phyloP scores from a whole-genome alignment of 2,888 invertebrate genomes.

The Oeneis ivallda region DNA sequence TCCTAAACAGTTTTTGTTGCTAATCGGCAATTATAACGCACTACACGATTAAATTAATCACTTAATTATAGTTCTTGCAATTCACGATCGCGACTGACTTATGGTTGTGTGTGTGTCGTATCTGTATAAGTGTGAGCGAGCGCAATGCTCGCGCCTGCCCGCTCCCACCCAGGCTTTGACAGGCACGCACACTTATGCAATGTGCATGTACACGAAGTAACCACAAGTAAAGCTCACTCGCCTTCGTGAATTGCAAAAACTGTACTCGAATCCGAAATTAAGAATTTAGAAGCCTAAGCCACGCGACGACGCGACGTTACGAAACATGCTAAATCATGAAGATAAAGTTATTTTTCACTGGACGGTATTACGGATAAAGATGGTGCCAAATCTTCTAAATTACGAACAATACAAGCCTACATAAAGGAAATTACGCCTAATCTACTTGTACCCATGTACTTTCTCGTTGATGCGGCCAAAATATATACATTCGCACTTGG shows the following conservation, averaged over 20 bases:
- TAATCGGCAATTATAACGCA: not conserved
- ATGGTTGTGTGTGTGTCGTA: too few relatives aligned
- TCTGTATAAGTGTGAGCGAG: too few relatives aligned
- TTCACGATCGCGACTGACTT: too few relatives aligned
- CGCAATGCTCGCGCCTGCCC: too few relatives aligned
- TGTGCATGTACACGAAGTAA: too few relatives aligned
- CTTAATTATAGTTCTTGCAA: too few relatives aligned
- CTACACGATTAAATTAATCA: not conserved
- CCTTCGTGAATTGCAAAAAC: too few relatives aligned
- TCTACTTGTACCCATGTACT: constrained; percentile 44
- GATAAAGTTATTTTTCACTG: constrained; percentile 58
- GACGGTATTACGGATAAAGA: constrained; percentile 73
- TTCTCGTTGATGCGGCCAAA: constrained; percentile 68
- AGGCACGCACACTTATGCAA: too few relatives aligned
- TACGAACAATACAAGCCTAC: constrained; percentile 50
- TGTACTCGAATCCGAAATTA: not conserved
- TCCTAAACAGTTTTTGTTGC: not conserved
- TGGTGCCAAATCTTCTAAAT: constrained; percentile 59
- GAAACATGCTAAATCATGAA: constrained; percentile 25
- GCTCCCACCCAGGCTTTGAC: too few relatives aligned
- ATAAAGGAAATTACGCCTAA: constrained; percentile 54
- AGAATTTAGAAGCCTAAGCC: not conserved
- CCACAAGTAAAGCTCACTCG: too few relatives aligned
- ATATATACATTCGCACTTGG: constrained; percentile 71
- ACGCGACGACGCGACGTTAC: not conserved